Base-by-base conservation (phyloP, 1,140 invertebrate genomes). In the Drosophila tristis region DNA sequence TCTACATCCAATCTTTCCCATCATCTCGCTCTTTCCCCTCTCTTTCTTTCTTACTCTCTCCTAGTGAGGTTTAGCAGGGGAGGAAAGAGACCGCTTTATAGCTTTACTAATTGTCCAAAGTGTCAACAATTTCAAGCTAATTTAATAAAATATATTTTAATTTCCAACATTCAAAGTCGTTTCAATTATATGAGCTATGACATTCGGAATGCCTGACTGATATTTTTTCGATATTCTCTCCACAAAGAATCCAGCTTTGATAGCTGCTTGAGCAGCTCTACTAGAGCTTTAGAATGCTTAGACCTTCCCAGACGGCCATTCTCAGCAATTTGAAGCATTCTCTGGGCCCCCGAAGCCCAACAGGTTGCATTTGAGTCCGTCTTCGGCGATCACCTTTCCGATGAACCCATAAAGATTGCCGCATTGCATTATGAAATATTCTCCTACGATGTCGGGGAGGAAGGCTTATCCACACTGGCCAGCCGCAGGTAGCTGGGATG, bases 331-430 rank as follows among this genome's bases (percentile, higher is more conserved):
- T 48, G 16, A 74, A 26, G 61, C 73, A 80, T 80, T 78, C 78
- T 67, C 44, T 51, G 60, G 63, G 64, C 56, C 42, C 43, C 35
- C 31, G 56, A 74, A 78, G 65, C 39, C 57, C 65, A 78, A 87
- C 81, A 87, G 81, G 82, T 87, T 87, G 81, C 73, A 74, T 78
- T 74, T 57, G 65, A 51, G 44, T 70, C 54, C 74, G 68, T 71
- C 65, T 65, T 56, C 45, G 63, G 55, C 65, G 78, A 81, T 87
- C 84, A 89, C 84, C 82, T 89, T 76, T 89, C 53, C 71, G 82
- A 87, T 87, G 82, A 87, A 82, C 82, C 63, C 82, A 89, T 87
- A 87, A 87, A 87, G 82, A 87, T 87, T 82, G 78, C 62, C 62
- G 55, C 78, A 76, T 86, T 65, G 82, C 84, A 89, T 68, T 87